Base-by-base conservation (phyloP, 2,113 vertebrate species). In the Oryzias javanicus region DNA sequence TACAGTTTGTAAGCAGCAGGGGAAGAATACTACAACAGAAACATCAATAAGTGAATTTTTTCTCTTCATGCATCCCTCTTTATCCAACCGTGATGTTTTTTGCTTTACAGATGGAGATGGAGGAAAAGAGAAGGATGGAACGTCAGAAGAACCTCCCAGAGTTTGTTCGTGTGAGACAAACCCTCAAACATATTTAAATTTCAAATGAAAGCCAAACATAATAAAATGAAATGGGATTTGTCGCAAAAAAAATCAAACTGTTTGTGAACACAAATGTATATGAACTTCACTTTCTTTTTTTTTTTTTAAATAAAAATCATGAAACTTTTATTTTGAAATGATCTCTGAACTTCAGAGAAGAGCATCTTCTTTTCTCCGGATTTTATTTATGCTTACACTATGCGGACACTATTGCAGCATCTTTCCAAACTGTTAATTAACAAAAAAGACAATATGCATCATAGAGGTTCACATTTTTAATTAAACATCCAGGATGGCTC, bases 111-210 rank as follows among this genome's bases (percentile, higher is more conserved):
- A 64, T 82, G 0, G 79, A 91, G 54, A 15, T 6, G 50, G 84
- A 91, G 49, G 46, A 75, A 24, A 49, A 65, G 24, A 86, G 14
- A 42, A 62, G 19, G 19, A 66, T 40, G 4, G 64, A 69, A 3
- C 42, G 76, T 0, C 56, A 24, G 0, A 76, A 83, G 15, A 70
- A 74, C 15, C 4, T 14, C 1, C 87, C 89, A 0, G 82, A 90
- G 53, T 90, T 92, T 75, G 64, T 92, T 46, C 72, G 69, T 4
- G 81, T 86, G 41, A 70, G 67, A 62, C 78, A 86, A 55, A 76
- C 78, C 58, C 81, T 91, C 70, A 71, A 52, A 64, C 81, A 62
- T 22, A 78, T 61, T n/a, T 17, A 60, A 56, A 42, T 3, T 56
- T 62, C 17, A 44, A 4, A 2, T 67, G 59, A 74, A 10, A 0